Conservation (phyloP, 2,113 vertebrate genomes). For the Ptyas mucosa region DNA sequence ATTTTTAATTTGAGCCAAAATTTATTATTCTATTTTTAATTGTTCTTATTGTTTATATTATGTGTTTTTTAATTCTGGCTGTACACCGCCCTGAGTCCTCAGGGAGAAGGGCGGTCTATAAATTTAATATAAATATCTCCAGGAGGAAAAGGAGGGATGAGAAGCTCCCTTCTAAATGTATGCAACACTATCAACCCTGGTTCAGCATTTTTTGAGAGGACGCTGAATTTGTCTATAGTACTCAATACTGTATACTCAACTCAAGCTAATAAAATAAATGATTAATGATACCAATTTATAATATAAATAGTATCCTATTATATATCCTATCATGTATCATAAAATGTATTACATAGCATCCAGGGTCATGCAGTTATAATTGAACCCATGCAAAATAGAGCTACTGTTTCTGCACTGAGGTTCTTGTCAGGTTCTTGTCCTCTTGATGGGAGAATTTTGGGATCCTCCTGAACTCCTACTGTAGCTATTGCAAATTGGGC, state of each 20-base stretch:
- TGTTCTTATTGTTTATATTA: too few species aligned
- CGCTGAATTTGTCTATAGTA: not conserved
- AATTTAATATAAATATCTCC: too few species aligned
- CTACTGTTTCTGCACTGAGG: not conserved
- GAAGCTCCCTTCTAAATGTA: not conserved
- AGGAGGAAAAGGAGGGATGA: accelerated
- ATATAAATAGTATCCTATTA: not conserved
- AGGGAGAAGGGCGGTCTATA: too few species aligned
- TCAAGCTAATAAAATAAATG: not conserved
- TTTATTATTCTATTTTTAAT: too few species aligned
- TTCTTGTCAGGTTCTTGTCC: not conserved
- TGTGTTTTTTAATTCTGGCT: too few species aligned
- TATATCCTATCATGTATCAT: not conserved
- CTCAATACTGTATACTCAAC: not conserved
- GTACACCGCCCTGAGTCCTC: too few species aligned
- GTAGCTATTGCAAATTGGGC: not conserved
- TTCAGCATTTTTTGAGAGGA: not conserved
- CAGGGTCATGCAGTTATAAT: not conserved
- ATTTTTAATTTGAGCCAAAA: too few species aligned
- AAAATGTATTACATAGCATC: not conserved
- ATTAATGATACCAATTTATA: not conserved
- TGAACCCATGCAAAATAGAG: not conserved
- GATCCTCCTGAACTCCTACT: not conserved
- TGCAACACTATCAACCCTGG: constrained; percentile 2
- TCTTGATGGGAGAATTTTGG: not conserved